These are phyloP conservation scores for Perca flavescens DNA, from an alignment of 2,113 vertebrate genomes.

Conservation along the genomic window DNA sequence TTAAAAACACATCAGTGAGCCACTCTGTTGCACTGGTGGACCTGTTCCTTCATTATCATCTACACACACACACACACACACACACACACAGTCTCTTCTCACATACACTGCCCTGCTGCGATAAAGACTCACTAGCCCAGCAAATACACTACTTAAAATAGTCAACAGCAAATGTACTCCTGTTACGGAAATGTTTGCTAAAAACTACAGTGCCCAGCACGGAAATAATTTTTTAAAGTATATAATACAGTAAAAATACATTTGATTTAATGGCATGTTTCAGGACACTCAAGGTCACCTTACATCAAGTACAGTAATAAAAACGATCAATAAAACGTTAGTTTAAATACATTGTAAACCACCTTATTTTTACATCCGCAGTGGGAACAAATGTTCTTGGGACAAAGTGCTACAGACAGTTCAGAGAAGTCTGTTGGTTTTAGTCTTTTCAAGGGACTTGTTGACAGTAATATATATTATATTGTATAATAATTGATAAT, in stretches of 20 bases:
- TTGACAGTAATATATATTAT: not conserved
- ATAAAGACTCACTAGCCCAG: not conserved
- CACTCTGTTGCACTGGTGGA: no score
- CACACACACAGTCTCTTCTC: not conserved
- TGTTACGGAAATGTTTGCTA: not conserved
- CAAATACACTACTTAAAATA: not conserved
- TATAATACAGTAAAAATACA: no score
- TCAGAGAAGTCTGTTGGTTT: not conserved
- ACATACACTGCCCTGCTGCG: not conserved
- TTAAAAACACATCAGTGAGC: no score
- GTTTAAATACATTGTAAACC: not conserved
- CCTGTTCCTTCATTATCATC: no score
- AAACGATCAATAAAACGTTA: no score
- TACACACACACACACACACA: not conserved
- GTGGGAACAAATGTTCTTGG: not conserved
- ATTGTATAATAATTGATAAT: not conserved
- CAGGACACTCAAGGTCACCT: no score
- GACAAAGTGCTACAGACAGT: not conserved
- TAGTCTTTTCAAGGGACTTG: not conserved
- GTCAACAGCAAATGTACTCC: no score
- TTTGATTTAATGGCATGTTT: no score
- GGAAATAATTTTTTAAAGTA: no score
- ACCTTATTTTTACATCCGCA: not conserved
- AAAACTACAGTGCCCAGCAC: not conserved
- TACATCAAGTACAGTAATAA: no score